Evolutionary conservation across 92 coral and sea anemone genomes (phyloP).

Genomic region (Porites rus): DNA sequence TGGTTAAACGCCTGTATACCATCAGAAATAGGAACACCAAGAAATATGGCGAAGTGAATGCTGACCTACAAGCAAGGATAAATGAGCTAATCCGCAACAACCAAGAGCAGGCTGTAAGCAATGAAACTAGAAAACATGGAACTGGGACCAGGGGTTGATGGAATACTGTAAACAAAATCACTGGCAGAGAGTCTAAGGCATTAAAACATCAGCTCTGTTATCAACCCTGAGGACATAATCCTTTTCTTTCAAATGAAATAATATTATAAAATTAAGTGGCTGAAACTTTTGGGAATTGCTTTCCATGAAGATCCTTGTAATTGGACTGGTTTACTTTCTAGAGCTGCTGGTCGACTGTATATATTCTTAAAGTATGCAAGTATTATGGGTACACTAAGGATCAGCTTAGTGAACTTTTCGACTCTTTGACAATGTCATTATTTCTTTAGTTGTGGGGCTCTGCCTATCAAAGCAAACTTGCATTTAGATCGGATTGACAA

Average conservation of each 20-base stretch:
- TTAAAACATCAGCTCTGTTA: constrained; percentile 26
- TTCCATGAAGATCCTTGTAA: constrained; percentile 32
- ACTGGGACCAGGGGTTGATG: constrained; percentile 68
- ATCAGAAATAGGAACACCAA: constrained; percentile 48
- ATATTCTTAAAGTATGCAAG: constrained; percentile 37
- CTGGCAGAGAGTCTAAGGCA: constrained; percentile 52
- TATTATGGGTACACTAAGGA: constrained; percentile 43
- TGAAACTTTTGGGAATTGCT: not conserved
- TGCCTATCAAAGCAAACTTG: constrained; percentile 42
- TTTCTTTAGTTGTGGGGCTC: constrained; percentile 49
- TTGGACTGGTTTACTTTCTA: constrained; percentile 28
- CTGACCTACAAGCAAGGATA: constrained; percentile 43
- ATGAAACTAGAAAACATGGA: not conserved
- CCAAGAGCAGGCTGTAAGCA: not conserved
- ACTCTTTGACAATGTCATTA: constrained; percentile 8
- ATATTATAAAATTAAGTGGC: not conserved
- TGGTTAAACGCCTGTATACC: constrained; percentile 65
- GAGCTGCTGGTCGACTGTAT: constrained; percentile 47
- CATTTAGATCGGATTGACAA: constrained; percentile 40
- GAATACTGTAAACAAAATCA: constrained; percentile 66
- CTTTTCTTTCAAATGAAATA: constrained; percentile 30
- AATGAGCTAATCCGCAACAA: constrained; percentile 57
- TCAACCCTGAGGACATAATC: constrained; percentile 54
- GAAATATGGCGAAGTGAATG: constrained; percentile 14
- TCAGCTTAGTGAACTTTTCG: constrained; percentile 14